Base-by-base conservation (phyloP, 2,888 invertebrate genomes). In the Rhagium mordax region DNA sequence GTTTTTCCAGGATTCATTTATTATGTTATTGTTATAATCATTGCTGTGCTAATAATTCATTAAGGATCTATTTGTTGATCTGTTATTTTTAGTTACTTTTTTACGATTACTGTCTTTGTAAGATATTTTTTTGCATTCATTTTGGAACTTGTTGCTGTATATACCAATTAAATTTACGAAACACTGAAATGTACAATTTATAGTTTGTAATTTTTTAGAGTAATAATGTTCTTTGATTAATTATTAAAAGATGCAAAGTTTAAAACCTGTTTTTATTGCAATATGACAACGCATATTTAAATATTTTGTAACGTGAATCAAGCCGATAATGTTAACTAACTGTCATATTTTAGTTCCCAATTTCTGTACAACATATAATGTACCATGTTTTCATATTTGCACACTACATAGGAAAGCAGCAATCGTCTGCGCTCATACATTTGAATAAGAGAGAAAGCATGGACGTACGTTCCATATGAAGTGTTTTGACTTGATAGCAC, bases 141-240 rank as follows among this genome's bases (percentile, higher is more conserved):
- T 72, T 61, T 47, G 57, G 57, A 24, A 57, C 2, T 70, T 76
- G 72, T 74, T 74, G 72, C 74, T 74, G 72, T 76, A 72, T 60
- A 76, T 76, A 76, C 53, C 24, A 20, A 74, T 66, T 62, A 62
- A 75, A 71, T 57, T 69, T 67, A 71, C 65, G 67, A 61, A 74
- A 77, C 65, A 78, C 79, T 76, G 77, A 78, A 78, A 24, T 76
- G 80, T 79, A 80, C 79, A 80, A 80, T 74, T 78, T 78, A 78
- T 79, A 78, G 78, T 79, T 78, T 80, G 75, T 78, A 80, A 76
- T 78, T 76, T 78, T 78, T 77, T 75, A 78, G 74, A 74, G 72
- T 77, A 76, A 75, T 65, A 60, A 67, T 70, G 62, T 71, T 74
- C 57, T 70, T 73, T 73, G 55, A 49, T 71, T 74, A 70, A 76